Evolutionary conservation across 2,797 vertebrate species (phyloP).

Genomic region (Pteronotus mesoamericanus): DNA sequence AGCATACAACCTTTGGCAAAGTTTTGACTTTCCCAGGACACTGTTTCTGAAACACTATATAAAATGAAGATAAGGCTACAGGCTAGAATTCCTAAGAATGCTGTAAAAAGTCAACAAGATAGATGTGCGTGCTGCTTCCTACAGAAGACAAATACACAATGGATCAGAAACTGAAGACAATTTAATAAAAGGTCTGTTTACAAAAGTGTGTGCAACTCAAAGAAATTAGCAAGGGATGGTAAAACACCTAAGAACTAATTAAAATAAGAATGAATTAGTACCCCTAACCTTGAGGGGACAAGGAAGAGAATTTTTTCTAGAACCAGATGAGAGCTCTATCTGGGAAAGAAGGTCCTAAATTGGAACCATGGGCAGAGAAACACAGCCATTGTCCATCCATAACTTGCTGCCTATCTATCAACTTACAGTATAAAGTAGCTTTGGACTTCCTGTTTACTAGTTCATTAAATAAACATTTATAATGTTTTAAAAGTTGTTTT

Average conservation of each 20-base stretch:
- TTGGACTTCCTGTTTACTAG: neutral
- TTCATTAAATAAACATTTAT: neutral
- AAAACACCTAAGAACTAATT: neutral
- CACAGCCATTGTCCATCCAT: neutral
- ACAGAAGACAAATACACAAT: neutral
- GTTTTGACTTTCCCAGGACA: neutral
- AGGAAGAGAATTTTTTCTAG: neutral
- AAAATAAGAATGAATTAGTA: neutral
- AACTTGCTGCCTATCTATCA: neutral
- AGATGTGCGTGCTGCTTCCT: neutral
- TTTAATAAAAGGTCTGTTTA: neutral
- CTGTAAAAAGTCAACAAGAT: neutral
- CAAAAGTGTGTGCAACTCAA: neutral
- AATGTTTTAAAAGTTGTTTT: neutral
- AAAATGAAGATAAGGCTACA: neutral
- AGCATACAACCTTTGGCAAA: neutral
- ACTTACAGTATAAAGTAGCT: neutral
- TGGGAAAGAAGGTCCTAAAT: accelerated
- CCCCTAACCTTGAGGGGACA: too few species aligned
- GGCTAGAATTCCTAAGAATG: neutral
- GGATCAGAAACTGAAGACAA: neutral
- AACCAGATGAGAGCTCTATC: neutral
- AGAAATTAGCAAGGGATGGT: neutral
- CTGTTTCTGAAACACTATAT: neutral
- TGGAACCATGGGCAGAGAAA: neutral